Conservation (phyloP, 2,797 vertebrate species). For the Tapirus indicus region DNA sequence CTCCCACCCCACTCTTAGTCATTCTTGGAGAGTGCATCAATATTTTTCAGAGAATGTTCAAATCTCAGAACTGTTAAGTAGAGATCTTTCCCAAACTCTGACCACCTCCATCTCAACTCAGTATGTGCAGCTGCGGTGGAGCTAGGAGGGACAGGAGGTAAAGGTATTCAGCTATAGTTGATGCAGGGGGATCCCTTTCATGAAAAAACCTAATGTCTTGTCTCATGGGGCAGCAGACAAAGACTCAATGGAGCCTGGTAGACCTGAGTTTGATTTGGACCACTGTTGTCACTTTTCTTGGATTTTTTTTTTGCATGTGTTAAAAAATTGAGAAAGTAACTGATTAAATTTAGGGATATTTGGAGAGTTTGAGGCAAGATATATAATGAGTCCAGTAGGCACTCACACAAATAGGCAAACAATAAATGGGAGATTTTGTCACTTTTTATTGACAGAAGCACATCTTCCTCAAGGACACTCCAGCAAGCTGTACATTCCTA, state of each 20-base stretch:
- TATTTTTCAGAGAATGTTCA: neutral
- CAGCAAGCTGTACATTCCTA: rapidly evolving
- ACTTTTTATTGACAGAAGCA: neutral
- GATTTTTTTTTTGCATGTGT: no score
- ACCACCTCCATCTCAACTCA: neutral
- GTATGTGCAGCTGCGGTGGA: neutral
- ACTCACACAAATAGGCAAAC: no score
- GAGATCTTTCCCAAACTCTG: neutral
- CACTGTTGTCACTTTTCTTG: no score
- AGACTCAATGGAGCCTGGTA: no score
- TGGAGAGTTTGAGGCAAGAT: neutral
- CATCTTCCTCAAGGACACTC: neutral
- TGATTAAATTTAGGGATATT: no score
- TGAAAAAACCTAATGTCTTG: neutral
- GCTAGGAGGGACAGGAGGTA: neutral
- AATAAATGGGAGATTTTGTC: no score
- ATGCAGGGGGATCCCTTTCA: neutral
- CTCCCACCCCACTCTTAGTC: rapidly evolving
- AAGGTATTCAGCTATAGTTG: neutral
- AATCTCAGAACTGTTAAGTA: neutral
- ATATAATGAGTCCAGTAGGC: no score
- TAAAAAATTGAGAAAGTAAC: no score
- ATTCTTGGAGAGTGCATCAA: neutral
- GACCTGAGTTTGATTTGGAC: no score
- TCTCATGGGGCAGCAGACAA: no score